Percentiles rank a stretch among this genome's conserved stretches.
phyloP scores from a whole-genome alignment of 2,888 invertebrate species.

The Yponomeuta sedellus region DNA sequence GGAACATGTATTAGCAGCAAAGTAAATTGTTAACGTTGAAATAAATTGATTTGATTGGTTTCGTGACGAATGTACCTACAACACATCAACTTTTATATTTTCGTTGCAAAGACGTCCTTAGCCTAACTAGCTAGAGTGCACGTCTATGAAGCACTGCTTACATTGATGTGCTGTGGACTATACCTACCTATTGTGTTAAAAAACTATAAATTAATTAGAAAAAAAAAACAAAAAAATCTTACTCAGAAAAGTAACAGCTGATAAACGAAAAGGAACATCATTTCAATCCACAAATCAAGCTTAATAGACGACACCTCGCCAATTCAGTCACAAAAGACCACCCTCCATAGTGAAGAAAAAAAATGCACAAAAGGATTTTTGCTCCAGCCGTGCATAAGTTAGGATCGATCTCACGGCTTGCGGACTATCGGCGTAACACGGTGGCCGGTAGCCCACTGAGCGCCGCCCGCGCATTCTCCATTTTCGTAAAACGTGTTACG shows the following conservation, averaged over 20 bases:
- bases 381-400: not conserved
- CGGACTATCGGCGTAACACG: constrained; percentile 44
- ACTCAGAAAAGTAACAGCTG: not conserved
- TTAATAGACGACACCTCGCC: not conserved
- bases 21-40: too few relatives aligned
- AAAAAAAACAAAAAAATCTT: not conserved
- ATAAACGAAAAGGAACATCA: not conserved
- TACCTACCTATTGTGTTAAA: too few relatives aligned
- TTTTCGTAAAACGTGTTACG: constrained; percentile 28
- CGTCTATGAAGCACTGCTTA: too few relatives aligned
- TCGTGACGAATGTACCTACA: too few relatives aligned
- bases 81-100: too few relatives aligned
- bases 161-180: too few relatives aligned
- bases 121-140: too few relatives aligned
- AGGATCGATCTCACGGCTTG: constrained; percentile 29
- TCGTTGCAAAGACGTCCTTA: too few relatives aligned
- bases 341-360: not conserved
- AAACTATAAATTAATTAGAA: too few relatives aligned
- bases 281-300: not conserved
- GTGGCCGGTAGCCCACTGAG: constrained; percentile 37
- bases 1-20: too few relatives aligned
- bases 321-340: not conserved
- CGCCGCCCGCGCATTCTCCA: constrained; percentile 33
- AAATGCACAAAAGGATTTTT: not conserved
- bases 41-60: too few relatives aligned